Conservation (phyloP, 2,797 vertebrate species). For the Dallia pectoralis region DNA sequence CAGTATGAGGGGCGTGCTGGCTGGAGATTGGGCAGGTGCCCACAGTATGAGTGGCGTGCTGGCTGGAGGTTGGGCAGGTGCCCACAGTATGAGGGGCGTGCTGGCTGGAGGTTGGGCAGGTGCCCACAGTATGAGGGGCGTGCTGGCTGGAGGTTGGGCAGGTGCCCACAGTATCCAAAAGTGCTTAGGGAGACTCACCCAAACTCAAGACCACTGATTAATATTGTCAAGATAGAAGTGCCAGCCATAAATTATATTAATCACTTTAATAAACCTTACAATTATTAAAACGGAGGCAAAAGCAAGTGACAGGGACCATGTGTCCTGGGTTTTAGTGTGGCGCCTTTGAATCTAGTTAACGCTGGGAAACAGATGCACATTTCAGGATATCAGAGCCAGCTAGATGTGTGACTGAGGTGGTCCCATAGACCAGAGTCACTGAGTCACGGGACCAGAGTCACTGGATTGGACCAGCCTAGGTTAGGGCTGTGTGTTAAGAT, state of each 20-base stretch:
- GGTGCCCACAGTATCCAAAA: slow-evolving; percentile 29
- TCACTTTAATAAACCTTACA: slow-evolving; percentile 11
- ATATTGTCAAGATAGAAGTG: slow-evolving; percentile 25
- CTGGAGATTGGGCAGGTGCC: no score
- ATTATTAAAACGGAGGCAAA: not conserved
- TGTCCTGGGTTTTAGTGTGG: not conserved
- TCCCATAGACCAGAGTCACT: not conserved
- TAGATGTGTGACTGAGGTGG: not conserved
- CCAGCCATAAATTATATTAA: slow-evolving; percentile 49
- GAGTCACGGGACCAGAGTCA: no score
- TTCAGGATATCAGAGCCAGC: not conserved
- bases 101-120: slow-evolving; percentile 2
- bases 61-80: slow-evolving; percentile 2
- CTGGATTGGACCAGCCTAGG: no score
- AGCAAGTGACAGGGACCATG: not conserved
- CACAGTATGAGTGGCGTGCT: slow-evolving; percentile 16
- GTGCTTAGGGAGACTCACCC: slow-evolving; percentile 36
- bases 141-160: slow-evolving; percentile 17
- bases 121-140: no score
- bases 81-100: slow-evolving; percentile 18
- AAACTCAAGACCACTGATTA: slow-evolving; percentile 31
- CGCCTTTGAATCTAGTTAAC: not conserved
- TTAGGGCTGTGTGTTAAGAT: not conserved
- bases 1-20: slow-evolving; percentile 15
- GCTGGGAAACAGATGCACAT: not conserved